Evolutionary conservation across 2,113 vertebrate genomes (phyloP), one percentile per base, ranked within the genome.

Genomic region (Chaenogobius annularis): DNA sequence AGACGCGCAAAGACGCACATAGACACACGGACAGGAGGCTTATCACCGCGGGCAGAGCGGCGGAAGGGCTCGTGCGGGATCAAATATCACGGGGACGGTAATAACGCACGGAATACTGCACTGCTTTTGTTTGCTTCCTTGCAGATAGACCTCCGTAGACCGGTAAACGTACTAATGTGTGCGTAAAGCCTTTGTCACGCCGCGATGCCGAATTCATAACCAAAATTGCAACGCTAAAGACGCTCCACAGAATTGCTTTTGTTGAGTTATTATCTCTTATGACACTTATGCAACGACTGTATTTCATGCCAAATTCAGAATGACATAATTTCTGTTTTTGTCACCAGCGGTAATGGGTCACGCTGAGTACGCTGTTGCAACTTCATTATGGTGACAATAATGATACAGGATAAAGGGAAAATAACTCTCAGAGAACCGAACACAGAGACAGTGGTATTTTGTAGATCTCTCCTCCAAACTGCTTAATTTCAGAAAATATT

Each of bases 11-110:
- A 40, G 37, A 40, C 37, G 37, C 37, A 5, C 37, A 40, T 1
- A 40, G 8, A 40, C 37, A 5, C 37, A 40, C 37, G 37, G 3
- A 7, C 37, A 8, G 64, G 69, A 62, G 81, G 80, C 83, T 84
- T 83, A 80, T 90, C 66, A 75, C 44, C 1, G 31, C 31, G 81
- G 47, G 73, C 76, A 70, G 77, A 63, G 70, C 20, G 0, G n/a
- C 72, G 66, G 61, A 63, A 43, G 35, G 73, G 69, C 63, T 80
- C 10, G 68, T 58, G 77, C 74, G 61, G 68, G 46, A 68, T 87
- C 85, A n/a, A 56, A 88, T 81, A 86, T 74, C 56, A 10, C 37
- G 82, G 90, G 88, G 88, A 73, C 70, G n/a, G 85, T 70, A 68
- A 74, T 74, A 79, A 79, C 82, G 76, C 82, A 75, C 66, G 0